Percentiles rank a stretch among this genome's conserved stretches.
Conservation (phyloP, 2,888 invertebrate genomes). For the Drosophila formosana region DNA sequence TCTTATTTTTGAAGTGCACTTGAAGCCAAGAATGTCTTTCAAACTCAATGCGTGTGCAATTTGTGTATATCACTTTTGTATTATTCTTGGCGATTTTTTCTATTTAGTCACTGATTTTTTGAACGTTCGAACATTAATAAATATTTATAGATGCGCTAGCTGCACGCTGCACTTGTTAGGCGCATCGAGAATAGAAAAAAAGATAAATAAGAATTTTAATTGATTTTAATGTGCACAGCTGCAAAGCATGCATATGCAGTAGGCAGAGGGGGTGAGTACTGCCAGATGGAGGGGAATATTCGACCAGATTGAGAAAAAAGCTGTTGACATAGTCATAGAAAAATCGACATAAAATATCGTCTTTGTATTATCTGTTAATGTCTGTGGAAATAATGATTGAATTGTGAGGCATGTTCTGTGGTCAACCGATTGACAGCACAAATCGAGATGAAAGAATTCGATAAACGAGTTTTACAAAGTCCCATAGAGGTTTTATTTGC, state of each 20-base stretch:
- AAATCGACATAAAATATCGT: slow-evolving; percentile 72
- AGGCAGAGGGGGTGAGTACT: slow-evolving; percentile 1
- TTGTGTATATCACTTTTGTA: slow-evolving; percentile 11
- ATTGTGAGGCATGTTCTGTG: slow-evolving; percentile 40
- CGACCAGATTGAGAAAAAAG: slow-evolving; percentile 40
- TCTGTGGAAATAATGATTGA: slow-evolving; percentile 53
- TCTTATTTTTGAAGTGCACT: slow-evolving; percentile 57
- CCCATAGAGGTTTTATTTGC: neutral
- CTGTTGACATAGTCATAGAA: slow-evolving; percentile 69
- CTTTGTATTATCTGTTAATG: slow-evolving; percentile 52
- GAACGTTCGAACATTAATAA: slow-evolving; percentile 62
- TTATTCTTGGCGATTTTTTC: slow-evolving; percentile 24
- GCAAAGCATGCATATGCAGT: slow-evolving; percentile 57
- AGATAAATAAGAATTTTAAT: slow-evolving; percentile 77
- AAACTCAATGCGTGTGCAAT: slow-evolving; percentile 60
- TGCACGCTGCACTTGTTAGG: slow-evolving; percentile 69
- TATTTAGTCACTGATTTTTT: slow-evolving; percentile 35
- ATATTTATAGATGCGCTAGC: slow-evolving; percentile 73
- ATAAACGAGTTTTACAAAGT: slow-evolving; percentile 28
- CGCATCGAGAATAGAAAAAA: slow-evolving; percentile 55
- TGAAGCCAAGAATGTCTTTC: slow-evolving; percentile 53
- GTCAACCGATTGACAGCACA: slow-evolving; percentile 34
- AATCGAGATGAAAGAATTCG: slow-evolving; percentile 12
- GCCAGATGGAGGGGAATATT: neutral
- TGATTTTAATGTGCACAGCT: slow-evolving; percentile 80